These are phyloP conservation scores for Cariama cristata DNA, from an alignment of 2,113 vertebrate genomes.

Conservation along the genomic window DNA sequence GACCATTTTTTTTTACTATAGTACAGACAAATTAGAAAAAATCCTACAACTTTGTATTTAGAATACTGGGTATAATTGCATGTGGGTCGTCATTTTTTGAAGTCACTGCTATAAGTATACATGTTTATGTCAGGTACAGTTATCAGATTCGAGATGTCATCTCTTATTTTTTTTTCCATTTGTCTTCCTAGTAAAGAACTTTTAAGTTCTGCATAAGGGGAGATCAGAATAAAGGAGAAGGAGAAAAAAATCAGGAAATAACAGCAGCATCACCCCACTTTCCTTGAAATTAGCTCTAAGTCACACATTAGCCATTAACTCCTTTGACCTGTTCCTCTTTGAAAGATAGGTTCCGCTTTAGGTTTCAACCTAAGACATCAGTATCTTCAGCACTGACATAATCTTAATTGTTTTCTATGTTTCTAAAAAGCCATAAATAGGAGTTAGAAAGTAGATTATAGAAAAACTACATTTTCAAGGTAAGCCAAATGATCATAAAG, in stretches of 20 bases:
- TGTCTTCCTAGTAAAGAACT: neutral
- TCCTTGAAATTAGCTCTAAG: slow-evolving; percentile 50
- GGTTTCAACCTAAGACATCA: slow-evolving; percentile 62
- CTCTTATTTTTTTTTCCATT: slow-evolving; percentile 3
- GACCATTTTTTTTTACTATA: neutral
- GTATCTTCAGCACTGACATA: slow-evolving; percentile 49
- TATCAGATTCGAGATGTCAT: neutral
- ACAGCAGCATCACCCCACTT: neutral
- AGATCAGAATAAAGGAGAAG: neutral
- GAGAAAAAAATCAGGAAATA: neutral
- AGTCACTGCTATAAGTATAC: neutral
- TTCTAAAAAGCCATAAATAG: slow-evolving; percentile 18
- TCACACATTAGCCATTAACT: slow-evolving; percentile 70
- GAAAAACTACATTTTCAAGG: slow-evolving; percentile 22
- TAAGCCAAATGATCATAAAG: slow-evolving; percentile 36
- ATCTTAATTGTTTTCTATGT: slow-evolving; percentile 52
- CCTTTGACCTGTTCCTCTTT: slow-evolving; percentile 60
- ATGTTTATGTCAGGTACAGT: neutral
- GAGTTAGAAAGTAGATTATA: slow-evolving; percentile 15
- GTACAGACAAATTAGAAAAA: neutral
- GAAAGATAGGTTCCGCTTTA: slow-evolving; percentile 41
- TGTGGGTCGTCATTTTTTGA: neutral
- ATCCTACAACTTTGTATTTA: neutral
- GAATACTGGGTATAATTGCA: neutral
- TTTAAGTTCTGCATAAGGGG: neutral